Percentiles rank a stretch among this genome's conserved stretches.
Evolutionary conservation across 2,113 vertebrate genomes (phyloP).

Genomic region (Leucopternis melanops): DNA sequence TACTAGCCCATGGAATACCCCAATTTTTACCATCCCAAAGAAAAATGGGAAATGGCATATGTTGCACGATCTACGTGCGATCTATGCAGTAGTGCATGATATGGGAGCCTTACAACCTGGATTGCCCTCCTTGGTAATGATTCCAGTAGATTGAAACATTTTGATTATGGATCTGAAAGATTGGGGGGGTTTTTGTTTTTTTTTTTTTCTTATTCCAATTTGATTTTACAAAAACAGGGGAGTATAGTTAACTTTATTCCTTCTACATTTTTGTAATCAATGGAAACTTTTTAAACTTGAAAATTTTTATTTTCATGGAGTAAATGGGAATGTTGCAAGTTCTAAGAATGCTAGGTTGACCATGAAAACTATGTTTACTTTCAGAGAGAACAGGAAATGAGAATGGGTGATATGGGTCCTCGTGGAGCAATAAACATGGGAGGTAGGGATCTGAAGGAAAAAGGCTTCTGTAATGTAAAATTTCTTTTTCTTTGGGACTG

Average conservation of each 20-base stretch:
- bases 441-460: constrained; percentile 89
- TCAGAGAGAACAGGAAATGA: constrained; percentile 99
- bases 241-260: neutral
- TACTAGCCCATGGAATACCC: too few relatives aligned
- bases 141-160: too few relatives aligned
- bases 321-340: constrained; percentile 68
- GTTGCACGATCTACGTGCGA: too few relatives aligned
- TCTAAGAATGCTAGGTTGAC: constrained; percentile 78
- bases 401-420: constrained; percentile 97
- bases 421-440: constrained; percentile 98
- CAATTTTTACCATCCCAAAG: too few relatives aligned
- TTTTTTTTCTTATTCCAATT: neutral
- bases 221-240: neutral
- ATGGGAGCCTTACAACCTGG: too few relatives aligned
- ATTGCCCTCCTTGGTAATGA: too few relatives aligned
- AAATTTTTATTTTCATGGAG: constrained; percentile 35
- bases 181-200: too few relatives aligned
- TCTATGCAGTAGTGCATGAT: too few relatives aligned
- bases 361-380: constrained; percentile 88
- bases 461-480: constrained; percentile 61
- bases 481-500: constrained; percentile 74
- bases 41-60: too few relatives aligned
- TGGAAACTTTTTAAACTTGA: neutral
- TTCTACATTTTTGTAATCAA: neutral
- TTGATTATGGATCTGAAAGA: too few relatives aligned